Evolutionary conservation across 1,140 invertebrate species (phyloP), one percentile per base, ranked within the genome.

Genomic region (Galleria mellonella): DNA sequence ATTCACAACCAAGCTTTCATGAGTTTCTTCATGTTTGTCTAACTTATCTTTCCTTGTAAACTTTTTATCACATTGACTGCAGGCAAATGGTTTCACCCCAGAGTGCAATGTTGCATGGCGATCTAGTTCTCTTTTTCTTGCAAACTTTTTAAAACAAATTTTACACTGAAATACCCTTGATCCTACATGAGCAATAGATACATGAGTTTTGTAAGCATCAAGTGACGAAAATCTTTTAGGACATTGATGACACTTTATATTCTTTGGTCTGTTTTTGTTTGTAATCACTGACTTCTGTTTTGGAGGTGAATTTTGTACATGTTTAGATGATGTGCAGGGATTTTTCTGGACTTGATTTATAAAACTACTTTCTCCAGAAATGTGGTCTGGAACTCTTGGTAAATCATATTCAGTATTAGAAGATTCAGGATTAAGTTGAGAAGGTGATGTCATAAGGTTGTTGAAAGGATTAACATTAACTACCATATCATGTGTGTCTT

Each of bases 21-120:
- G 89, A 51, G 88, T 90, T 43, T 89, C 62, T 62, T 89, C 88
- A 72, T 92, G 91, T 11, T 90, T 85, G 11, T 90, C 87, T 45
- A 92, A 66, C 67, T 92, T 91, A 55, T 92, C 91, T 51, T 90
- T 91, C 10, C 88, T 86, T 15, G 87, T 90, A 57, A 92, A 92
- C 43, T 88, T 87, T 55, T 90, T 90, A 43, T 88, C 86, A 72
- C 91, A 92, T 39, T 87, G 84, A 38, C 72, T 85, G 63, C 91
- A 92, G 27, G 88, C 87, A 52, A 90, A 91, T 4, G 90, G 86
- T 43, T 89, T 88, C 69, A 89, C 79, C 1, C 87, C 89, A 39
- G 89, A 87, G 63, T 92, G 91, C 1, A 90, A 78, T 4, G 87
- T 79, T 6, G 87, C 75, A 74, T 92, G 91, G 0, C 90, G 82